Evolutionary conservation across 1,140 invertebrate genomes (phyloP), one percentile per base, ranked within the genome.

Genomic region (Helicoverpa zea): DNA sequence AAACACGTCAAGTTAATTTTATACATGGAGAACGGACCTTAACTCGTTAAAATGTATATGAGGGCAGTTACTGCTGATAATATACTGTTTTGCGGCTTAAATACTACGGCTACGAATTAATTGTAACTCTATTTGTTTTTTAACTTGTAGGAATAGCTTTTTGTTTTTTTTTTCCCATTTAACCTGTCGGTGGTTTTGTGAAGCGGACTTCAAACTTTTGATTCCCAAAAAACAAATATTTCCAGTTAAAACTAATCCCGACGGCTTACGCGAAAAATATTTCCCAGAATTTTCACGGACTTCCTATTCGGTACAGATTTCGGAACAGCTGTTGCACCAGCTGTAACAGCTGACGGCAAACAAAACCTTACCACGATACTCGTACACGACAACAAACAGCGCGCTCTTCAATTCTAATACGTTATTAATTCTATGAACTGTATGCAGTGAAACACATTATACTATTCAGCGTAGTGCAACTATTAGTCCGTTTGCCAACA

Each of bases 1-100:
- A 18, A 79, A 77, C 61, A 56, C 61, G 61, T 66, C 75, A n/a
- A 66, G 59, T 77, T 66, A 66, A 77, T 77, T 52, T 77, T 77
- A 77, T 66, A 77, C 75, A 64, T 66, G 58, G 58, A 75, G 70
- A 73, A 59, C 9, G n/a, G 35, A 75, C 30, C 23, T 75, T 30
- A 47, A 51, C 35, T 75, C 58, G 56, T 75, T 47, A 52, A 75
- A 63, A 75, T 75, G 56, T 75, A 75, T 75, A 49, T 51, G 43
- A 61, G 73, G 43, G 16, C 43, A 74, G 30, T 74, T 43, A 56
- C 72, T 63, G 72, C 35, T n/a, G 54, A 35, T 74, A 47, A 52
- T 74, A 59, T 47, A 51, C 35, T 75, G 18, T 49, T 49, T 11
- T 58, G 49, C 23, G 16, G 18, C 56, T 29, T 51, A 52, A n/a